These are phyloP conservation scores for Phanerotoma sp. DNA, from an alignment of 2,888 invertebrate species.

Conservation along the genomic window DNA sequence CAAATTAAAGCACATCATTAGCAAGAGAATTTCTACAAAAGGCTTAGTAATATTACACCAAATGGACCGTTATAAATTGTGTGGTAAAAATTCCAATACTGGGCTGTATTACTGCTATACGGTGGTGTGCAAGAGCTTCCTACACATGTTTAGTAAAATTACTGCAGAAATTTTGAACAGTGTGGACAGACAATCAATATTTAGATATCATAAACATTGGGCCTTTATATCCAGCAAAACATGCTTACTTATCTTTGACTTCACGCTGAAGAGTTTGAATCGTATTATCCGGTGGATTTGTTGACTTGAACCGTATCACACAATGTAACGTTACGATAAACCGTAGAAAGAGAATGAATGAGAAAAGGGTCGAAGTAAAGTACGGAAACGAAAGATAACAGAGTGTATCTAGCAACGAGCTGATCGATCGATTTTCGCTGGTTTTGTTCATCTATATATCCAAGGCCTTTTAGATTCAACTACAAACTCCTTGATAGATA, in stretches of 20 bases:
- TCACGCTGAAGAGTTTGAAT: background rate
- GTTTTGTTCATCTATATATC: constrained; percentile 45
- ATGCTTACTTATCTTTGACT: background rate
- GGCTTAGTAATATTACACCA: no score
- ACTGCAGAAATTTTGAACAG: no score
- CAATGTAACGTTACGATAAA: background rate
- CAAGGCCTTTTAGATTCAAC: constrained; percentile 47
- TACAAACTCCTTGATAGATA: constrained; percentile 31
- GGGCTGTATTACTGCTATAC: no score
- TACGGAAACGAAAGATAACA: constrained; percentile 53
- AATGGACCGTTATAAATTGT: no score
- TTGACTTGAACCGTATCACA: constrained; percentile 1
- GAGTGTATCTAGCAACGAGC: constrained; percentile 37
- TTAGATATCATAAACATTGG: no score
- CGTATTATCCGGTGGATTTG: constrained; percentile 9
- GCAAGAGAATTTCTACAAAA: no score
- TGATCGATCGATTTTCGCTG: constrained; percentile 48
- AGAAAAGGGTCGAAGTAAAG: constrained; percentile 25
- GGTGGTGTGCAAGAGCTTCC: no score
- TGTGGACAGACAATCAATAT: no score
- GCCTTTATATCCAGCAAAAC: no score
- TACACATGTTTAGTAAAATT: no score
- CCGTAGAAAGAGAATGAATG: constrained; percentile 38
- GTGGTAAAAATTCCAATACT: no score
- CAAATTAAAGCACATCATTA: no score